Evolutionary conservation across 2,797 vertebrate genomes (phyloP).

Genomic region (Mormyrus proboscirostris): DNA sequence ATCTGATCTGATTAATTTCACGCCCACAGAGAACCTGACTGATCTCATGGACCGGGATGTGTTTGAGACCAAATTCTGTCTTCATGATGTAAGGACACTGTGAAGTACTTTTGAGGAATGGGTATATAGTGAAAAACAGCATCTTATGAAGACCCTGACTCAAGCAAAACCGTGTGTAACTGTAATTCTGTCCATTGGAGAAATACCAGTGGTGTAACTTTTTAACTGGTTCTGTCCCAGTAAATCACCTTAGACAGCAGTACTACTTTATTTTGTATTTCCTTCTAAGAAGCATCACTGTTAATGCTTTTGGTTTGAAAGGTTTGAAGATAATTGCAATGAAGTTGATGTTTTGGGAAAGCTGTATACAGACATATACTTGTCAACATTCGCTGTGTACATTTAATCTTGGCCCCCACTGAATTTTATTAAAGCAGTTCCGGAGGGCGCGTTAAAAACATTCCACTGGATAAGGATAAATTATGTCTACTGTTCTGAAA

Average conservation of each 20-base stretch:
- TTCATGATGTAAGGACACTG: conserved; percentile 70
- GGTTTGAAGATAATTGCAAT: not conserved
- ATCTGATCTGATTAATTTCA: conserved; percentile 23
- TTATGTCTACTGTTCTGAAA: not conserved
- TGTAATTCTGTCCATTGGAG: not conserved
- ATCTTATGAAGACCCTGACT: not conserved
- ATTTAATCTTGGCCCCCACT: not conserved
- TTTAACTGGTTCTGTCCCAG: not conserved
- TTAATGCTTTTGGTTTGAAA: not conserved
- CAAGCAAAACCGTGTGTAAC: not conserved
- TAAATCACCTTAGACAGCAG: not conserved
- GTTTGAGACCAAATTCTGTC: conserved; percentile 75
- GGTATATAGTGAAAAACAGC: not conserved
- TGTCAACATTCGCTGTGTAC: not conserved
- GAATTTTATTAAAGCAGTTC: not conserved
- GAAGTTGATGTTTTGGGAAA: not conserved
- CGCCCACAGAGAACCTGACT: conserved; percentile 58
- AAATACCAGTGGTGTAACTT: not conserved
- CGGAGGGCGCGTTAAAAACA: not conserved
- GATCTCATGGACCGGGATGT: conserved; percentile 67
- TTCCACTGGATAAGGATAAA: not conserved
- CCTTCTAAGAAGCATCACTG: not conserved
- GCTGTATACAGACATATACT: not conserved
- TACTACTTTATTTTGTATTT: not conserved
- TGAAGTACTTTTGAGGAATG: not conserved